Evolutionary conservation across 2,113 vertebrate genomes (phyloP), one percentile per base, ranked within the genome.

Genomic region (Brienomyrus longianalis): DNA sequence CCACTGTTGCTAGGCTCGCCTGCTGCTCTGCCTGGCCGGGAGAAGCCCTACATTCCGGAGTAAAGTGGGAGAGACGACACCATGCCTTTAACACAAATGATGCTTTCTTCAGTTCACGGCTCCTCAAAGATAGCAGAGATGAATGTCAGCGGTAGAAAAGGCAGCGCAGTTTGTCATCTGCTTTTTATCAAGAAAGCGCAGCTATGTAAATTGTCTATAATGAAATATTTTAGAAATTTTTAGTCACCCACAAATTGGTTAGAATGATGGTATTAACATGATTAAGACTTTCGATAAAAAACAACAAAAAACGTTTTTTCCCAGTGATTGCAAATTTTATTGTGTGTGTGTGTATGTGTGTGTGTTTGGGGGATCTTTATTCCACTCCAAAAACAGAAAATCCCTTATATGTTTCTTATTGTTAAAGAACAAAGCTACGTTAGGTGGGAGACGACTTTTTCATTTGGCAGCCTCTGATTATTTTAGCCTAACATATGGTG

Each of bases 1-100:
- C 84, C 74, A 52, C 47, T 90, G 89, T 90, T 90, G 89, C 89
- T 90, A 90, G 89, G 89, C 89, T 90, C 89, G 48, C 85, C 84
- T 86, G 84, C 89, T 90, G 89, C 89, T 90, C 89, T 90, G 89
- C 85, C 85, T 48, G 35, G 39, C 88, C 52, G 88, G 88, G 66
- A 21, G 59, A 87, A 77, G 31, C 85, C 48, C 83, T 54, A 84
- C 85, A 90, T 90, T 90, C 89, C 89, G 50, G 84, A 77, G 85
- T 35, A 90, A 59, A 74, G 39, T 39, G 45, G 47, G 43, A 86
- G 52, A 56, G 89, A 51, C 74, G 47, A 51, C 74, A 43, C 35
- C 77, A 50, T 43, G 50, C 50, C 9, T 77, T 50, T 52, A 88
- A 52, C 88, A 77, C 23, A 56, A 89, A 83, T 52, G 19, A 80